Evolutionary conservation across 2,797 vertebrate species (phyloP), one percentile per base, ranked within the genome.

Genomic region (Borostomias antarcticus): DNA sequence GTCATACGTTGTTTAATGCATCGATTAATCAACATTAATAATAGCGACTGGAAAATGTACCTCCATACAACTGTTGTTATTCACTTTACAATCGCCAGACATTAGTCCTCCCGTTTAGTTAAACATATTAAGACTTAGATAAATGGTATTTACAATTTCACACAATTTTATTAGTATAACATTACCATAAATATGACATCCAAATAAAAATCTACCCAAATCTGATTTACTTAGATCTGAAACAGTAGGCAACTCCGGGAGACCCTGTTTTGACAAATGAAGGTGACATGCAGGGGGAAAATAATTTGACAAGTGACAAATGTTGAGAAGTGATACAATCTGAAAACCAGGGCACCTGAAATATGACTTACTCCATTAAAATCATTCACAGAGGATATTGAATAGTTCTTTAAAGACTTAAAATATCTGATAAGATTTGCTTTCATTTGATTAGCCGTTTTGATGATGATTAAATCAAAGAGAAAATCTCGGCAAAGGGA

Each of bases 241-340:
- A 86, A 80, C 85, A 81, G 85, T 76, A 62, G 77, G 86, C 88
- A 87, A 89, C 82, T 88, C 86, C 79, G 89, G 91, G 78, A 86
- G 72, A 84, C 53, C 77, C 80, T 70, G 68, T 89, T 92, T 90
- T 94, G 93, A 94, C 92, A 93, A 94, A 94, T 94, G 92, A 90
- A 91, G 76, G 77, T 88, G 90, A 93, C 91, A 92, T 80, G 88
- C 79, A 65, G 81, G 82, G 82, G 86, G 87, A 86, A 89, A 91
- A 92, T 94, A 93, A 94, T 93, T 92, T 93, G 92, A 94, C 92
- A 92, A 89, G 88, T 92, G 93, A 94, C 91, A 92, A 94, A 94
- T 94, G 93, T 91, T 87, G 88, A 90, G 85, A 79, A 65, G 81
- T 82, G 91, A 94, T 94, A 92, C 88, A 87, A 93, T 93, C 91